Conservation (phyloP, 2,113 vertebrate genomes). For the Pogona vitticeps region DNA sequence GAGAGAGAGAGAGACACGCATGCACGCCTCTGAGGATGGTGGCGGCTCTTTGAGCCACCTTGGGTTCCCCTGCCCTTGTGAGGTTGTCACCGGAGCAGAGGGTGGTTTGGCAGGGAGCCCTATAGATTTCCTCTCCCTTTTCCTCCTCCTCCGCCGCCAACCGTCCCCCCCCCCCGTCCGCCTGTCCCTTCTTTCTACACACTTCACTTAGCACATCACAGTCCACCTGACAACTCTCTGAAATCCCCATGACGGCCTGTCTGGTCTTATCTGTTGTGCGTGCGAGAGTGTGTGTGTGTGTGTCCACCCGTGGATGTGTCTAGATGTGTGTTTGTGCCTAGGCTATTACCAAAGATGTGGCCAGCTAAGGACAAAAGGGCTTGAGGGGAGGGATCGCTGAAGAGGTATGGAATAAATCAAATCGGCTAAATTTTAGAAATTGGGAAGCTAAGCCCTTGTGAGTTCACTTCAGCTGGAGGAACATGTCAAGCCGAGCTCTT, state of each 20-base stretch:
- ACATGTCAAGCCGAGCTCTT: neutral
- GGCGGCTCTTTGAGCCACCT: conserved; percentile 27
- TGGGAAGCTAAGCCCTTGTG: fast-evolving
- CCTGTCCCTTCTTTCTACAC: conserved; percentile 54
- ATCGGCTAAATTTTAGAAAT: fast-evolving
- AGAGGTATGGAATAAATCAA: neutral
- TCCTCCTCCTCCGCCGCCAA: conserved; percentile 7
- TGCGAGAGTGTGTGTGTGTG: neutral
- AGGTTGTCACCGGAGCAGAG: conserved; percentile 65
- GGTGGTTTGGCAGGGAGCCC: conserved; percentile 51
- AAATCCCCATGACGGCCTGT: conserved; percentile 50
- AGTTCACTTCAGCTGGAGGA: neutral
- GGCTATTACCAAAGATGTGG: conserved; percentile 1
- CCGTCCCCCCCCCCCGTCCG: conserved; percentile 1
- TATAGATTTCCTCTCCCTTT: conserved; percentile 41
- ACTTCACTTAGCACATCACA: conserved; percentile 71
- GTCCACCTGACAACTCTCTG: conserved; percentile 63
- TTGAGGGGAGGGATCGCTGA: neutral
- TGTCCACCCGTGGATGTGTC: conserved; percentile 14
- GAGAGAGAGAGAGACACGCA: no score
- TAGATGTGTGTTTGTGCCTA: neutral
- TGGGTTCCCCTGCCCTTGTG: conserved; percentile 38
- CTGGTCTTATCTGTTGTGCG: conserved; percentile 41
- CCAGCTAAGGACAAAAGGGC: conserved; percentile 18
- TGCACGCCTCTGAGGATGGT: neutral